Evolutionary conservation across 1,140 invertebrate genomes (phyloP).

Genomic region (Drosophila pallidifrons): DNA sequence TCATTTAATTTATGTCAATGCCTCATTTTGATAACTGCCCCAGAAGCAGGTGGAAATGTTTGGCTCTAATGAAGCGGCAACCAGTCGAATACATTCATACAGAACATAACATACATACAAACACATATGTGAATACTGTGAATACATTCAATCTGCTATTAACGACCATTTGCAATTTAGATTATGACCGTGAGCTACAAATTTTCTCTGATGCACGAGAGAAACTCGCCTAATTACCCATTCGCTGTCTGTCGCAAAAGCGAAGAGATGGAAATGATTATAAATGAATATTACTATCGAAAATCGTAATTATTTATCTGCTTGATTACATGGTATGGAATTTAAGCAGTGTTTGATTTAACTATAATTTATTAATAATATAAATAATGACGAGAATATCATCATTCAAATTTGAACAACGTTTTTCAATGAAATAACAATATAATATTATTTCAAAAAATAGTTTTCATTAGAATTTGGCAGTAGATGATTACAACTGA

Average conservation of each 20-base stretch:
- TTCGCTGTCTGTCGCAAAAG: conserved; percentile 14
- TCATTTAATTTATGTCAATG: conserved; percentile 73
- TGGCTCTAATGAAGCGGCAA: conserved; percentile 67
- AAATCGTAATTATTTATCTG: not conserved
- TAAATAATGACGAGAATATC: no score
- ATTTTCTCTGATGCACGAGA: conserved; percentile 16
- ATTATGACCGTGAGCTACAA: conserved; percentile 45
- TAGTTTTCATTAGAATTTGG: no score
- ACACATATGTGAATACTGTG: conserved; percentile 11
- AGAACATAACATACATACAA: not conserved
- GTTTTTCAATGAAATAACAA: no score
- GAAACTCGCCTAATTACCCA: conserved; percentile 26
- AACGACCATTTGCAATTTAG: conserved; percentile 55
- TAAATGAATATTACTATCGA: conserved; percentile 12
- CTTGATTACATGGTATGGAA: no score
- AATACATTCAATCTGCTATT: conserved; percentile 47
- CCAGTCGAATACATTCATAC: conserved; percentile 24
- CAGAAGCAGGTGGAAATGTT: conserved; percentile 41
- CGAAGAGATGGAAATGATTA: not conserved
- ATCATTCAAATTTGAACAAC: no score
- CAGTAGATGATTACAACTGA: no score
- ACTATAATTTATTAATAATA: no score
- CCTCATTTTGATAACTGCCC: conserved; percentile 68
- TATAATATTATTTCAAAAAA: no score
- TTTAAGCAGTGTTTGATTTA: no score